These are phyloP conservation scores for Heliconius erato DNA, from an alignment of 2,888 invertebrate genomes.

Conservation along the genomic window DNA sequence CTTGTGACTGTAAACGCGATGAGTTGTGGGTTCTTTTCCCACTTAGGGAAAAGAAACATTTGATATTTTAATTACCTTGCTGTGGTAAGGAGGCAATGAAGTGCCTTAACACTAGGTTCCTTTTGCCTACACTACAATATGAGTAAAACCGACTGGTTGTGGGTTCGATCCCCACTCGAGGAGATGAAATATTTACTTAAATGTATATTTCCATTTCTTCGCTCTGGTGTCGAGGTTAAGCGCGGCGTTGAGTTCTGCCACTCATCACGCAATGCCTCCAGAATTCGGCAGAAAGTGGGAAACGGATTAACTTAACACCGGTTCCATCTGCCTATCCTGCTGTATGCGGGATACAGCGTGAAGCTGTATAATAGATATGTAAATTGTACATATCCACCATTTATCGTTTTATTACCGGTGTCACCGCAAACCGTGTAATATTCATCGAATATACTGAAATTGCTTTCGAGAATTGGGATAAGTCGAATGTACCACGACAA, in stretches of 20 bases:
- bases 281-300: not conserved
- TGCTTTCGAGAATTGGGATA: conserved; percentile 59
- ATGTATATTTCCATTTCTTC: no score
- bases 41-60: no score
- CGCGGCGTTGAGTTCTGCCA: not conserved
- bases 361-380: conserved; percentile 44
- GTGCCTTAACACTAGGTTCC: no score
- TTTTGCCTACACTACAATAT: no score
- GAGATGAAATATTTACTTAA: no score
- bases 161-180: no score
- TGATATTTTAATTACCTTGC: no score
- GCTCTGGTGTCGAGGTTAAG: no score
- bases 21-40: no score
- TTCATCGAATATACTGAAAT: conserved; percentile 59
- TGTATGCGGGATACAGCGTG: not conserved
- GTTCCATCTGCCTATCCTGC: not conserved
- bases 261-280: not conserved
- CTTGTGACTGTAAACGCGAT: no score
- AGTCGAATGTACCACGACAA: conserved; percentile 47
- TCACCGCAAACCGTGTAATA: conserved; percentile 55
- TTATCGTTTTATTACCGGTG: conserved; percentile 58
- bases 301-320: not conserved
- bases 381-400: conserved; percentile 52
- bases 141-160: no score
- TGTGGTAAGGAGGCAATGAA: no score